Conservation (phyloP, 2,113 vertebrate genomes). For the Python bivittatus region DNA sequence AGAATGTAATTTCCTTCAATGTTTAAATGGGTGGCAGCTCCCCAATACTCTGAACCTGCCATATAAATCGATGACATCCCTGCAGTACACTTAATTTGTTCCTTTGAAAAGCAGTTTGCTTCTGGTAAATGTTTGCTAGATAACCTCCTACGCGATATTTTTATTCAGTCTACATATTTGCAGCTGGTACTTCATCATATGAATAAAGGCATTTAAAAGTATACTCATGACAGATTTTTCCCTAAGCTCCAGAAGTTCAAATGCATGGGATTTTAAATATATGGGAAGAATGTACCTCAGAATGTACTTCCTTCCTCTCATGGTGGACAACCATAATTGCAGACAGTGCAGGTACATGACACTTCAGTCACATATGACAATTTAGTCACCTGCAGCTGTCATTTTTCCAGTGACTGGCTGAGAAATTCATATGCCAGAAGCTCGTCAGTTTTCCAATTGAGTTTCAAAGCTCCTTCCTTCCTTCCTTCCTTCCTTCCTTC, state of each 20-base stretch:
- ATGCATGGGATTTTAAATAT: not conserved
- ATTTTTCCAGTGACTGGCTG: not conserved
- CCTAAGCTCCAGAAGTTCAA: not conserved
- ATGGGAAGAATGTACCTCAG: not conserved
- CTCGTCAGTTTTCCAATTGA: not conserved
- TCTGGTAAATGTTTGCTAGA: slow-evolving; percentile 15
- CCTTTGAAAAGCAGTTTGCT: slow-evolving; percentile 2
- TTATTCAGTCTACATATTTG: not conserved
- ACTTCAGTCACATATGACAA: not conserved
- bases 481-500: not conserved
- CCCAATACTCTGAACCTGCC: not conserved
- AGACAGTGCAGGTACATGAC: not conserved
- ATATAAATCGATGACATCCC: slow-evolving; percentile 30
- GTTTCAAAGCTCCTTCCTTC: not conserved
- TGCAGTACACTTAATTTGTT: slow-evolving; percentile 21
- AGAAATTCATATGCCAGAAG: not conserved
- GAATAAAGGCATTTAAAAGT: not conserved
- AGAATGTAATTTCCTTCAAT: slow-evolving; percentile 54
- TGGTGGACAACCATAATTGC: not conserved
- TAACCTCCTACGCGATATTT: slow-evolving; percentile 7
- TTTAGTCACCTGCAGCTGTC: not conserved
- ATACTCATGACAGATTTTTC: not conserved
- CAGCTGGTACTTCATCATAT: not conserved
- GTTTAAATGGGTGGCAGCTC: slow-evolving; percentile 38
- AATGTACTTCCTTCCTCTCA: not conserved